phyloP scores from a whole-genome alignment of 2,888 invertebrate genomes.

The Elgonia sp. region DNA sequence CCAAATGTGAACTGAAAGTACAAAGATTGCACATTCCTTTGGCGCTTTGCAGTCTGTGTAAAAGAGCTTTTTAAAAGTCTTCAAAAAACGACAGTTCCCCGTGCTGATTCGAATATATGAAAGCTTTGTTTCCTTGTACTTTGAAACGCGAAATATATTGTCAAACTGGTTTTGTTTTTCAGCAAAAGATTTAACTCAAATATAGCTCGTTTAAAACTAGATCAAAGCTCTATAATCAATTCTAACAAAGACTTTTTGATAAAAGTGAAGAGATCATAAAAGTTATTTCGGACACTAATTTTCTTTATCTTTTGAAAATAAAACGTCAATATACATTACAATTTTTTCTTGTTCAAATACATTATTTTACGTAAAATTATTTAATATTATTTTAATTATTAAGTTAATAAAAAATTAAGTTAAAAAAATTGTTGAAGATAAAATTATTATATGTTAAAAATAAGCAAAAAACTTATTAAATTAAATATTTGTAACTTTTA shows the following conservation, averaged over 20 bases:
- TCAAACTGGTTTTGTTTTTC: conserved; percentile 43
- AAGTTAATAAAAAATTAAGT: no score
- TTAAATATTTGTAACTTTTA: no score
- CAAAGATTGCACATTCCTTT: conserved; percentile 61
- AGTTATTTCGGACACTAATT: not conserved
- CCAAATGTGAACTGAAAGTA: conserved; percentile 10
- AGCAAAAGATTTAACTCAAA: conserved; percentile 42
- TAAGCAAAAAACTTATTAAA: no score
- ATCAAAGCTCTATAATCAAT: conserved; percentile 39
- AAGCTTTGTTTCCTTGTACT: conserved; percentile 30
- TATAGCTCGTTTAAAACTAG: conserved; percentile 31
- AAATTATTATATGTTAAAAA: no score
- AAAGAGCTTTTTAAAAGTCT: conserved; percentile 51
- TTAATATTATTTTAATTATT: no score
- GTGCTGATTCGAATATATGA: conserved; percentile 10
- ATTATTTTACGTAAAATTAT: no score
- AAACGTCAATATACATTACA: no score
- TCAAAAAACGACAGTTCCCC: conserved; percentile 30
- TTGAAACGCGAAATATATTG: conserved; percentile 44
- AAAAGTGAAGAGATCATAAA: not conserved
- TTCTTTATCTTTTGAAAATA: not conserved
- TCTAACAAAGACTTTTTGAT: not conserved
- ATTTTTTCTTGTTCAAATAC: no score
- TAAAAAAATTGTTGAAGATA: no score
- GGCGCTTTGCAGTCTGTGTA: conserved; percentile 36